A percentile compares a stretch with the other conserved stretches of the same genome.
phyloP scores from a whole-genome alignment of 2,888 invertebrate genomes.

The Leucania comma region DNA sequence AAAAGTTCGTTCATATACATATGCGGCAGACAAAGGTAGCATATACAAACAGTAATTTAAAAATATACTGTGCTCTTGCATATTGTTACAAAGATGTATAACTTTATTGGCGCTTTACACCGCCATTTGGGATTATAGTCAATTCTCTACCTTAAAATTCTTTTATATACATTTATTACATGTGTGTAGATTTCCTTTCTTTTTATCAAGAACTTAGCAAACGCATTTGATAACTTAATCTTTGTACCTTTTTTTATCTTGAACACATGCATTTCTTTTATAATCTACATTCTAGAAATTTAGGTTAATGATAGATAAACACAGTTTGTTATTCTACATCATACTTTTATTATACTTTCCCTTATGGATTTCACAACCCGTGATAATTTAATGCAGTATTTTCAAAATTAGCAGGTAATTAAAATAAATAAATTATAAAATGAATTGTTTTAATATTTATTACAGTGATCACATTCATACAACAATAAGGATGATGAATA shows the following conservation, averaged over 20 bases:
- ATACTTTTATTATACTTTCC: constrained; percentile 71
- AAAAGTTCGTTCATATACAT: too few relatives aligned
- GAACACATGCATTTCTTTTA: constrained; percentile 31
- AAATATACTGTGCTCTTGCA: constrained; percentile 40
- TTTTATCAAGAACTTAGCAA: not conserved
- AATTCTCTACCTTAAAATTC: constrained; percentile 39
- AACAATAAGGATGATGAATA: constrained; percentile 37
- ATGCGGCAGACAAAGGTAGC: not conserved
- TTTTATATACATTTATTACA: constrained; percentile 42
- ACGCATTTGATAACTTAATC: constrained; percentile 24
- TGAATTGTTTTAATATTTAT: constrained; percentile 51
- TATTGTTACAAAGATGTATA: constrained; percentile 40
- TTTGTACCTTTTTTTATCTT: constrained; percentile 22
- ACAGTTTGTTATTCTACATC: constrained; percentile 44
- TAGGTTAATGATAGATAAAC: constrained; percentile 33
- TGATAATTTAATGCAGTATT: constrained; percentile 78
- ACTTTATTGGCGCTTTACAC: constrained; percentile 43
- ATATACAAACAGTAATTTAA: constrained; percentile 17
- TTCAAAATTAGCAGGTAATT: constrained; percentile 76
- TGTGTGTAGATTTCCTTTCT: constrained; percentile 18
- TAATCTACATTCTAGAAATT: constrained; percentile 19
- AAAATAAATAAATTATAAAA: constrained; percentile 57
- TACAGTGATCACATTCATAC: constrained; percentile 49
- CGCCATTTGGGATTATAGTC: constrained; percentile 21
- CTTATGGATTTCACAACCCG: constrained; percentile 79